phyloP scores from a whole-genome alignment of 2,113 vertebrate genomes.

The Ia io region DNA sequence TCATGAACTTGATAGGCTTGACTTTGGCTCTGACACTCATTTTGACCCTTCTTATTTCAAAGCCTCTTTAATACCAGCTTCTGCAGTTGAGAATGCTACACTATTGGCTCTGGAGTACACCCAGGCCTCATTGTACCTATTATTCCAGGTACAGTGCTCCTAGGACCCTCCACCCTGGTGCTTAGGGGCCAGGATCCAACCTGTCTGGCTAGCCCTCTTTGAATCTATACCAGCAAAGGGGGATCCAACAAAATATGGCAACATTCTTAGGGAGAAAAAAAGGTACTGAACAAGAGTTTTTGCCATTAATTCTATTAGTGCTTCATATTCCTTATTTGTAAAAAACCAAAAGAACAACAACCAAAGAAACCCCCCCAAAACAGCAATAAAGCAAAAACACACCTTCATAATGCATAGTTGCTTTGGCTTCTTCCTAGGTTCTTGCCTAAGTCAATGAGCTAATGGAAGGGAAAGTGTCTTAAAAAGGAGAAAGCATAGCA shows the following conservation, averaged over 20 bases:
- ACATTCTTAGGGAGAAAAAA: neutral
- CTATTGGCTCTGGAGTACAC: neutral
- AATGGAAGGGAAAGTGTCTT: slow-evolving; percentile 2
- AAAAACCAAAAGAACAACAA: neutral
- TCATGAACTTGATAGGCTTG: neutral
- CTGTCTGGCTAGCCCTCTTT: neutral
- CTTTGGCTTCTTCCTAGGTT: slow-evolving; percentile 24
- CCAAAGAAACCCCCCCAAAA: too few relatives aligned
- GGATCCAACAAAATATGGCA: neutral
- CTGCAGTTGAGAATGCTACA: neutral
- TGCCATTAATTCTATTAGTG: neutral
- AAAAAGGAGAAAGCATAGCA: neutral
- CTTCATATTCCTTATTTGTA: slow-evolving; percentile 22
- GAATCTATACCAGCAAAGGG: neutral
- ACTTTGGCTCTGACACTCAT: neutral
- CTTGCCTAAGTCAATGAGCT: slow-evolving; percentile 47
- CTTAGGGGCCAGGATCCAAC: neutral
- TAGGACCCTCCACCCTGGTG: neutral
- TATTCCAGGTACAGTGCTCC: neutral
- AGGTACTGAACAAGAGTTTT: neutral
- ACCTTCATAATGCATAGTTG: neutral
- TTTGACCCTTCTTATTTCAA: neutral
- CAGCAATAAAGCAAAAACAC: neutral
- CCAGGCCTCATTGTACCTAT: neutral
- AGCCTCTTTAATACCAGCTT: neutral